These are phyloP conservation scores for Chirona hameri DNA, from an alignment of 2,888 invertebrate genomes.

Conservation along the genomic window DNA sequence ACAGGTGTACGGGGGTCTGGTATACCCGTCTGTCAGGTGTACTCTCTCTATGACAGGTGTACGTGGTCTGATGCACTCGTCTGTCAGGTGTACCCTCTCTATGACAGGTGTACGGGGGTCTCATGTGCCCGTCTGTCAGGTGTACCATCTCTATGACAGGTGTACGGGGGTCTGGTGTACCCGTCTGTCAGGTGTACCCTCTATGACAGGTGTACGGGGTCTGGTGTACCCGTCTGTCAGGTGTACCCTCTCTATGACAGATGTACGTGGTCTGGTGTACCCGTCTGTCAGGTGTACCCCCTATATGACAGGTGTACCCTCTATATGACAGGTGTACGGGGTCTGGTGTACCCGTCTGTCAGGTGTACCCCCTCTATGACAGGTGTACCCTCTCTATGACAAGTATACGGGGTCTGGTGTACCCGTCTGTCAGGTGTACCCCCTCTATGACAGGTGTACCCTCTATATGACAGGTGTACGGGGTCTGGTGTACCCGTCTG, in stretches of 20 bases:
- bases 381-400: conserved; percentile 38
- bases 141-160: conserved; percentile 33
- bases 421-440: too few relatives aligned
- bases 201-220: conserved; percentile 40
- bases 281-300: too few relatives aligned
- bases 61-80: conserved; percentile 41
- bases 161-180: conserved; percentile 41
- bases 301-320: conserved; percentile 38
- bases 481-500: conserved; percentile 41
- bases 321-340: conserved; percentile 40
- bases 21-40: too few relatives aligned
- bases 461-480: conserved; percentile 39
- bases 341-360: conserved; percentile 41
- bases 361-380: not conserved
- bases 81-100: too few relatives aligned
- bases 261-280: conserved; percentile 41
- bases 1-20: conserved; percentile 41
- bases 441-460: conserved; percentile 38
- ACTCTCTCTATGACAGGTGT: conserved; percentile 37
- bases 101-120: conserved; percentile 41
- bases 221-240: too few relatives aligned
- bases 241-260: conserved; percentile 32
- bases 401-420: conserved; percentile 42
- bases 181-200: too few relatives aligned
- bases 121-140: too few relatives aligned